Evolutionary conservation across 2,797 vertebrate genomes (phyloP), one percentile per base, ranked within the genome.

Genomic region (Anas capensis): DNA sequence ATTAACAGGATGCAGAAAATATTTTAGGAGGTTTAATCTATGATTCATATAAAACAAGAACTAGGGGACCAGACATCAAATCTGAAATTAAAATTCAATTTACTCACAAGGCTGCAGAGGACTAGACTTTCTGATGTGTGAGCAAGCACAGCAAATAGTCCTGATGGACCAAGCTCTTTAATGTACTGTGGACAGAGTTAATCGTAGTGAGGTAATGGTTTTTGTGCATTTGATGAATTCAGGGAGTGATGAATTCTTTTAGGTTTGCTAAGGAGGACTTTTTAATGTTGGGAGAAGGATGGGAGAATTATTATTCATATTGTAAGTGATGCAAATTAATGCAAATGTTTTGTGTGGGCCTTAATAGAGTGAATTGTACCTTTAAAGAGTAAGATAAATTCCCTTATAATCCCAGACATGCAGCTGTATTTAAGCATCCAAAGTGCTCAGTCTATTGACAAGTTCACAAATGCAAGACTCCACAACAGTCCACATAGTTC

Each of bases 241-340:
- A 58, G 73, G 83, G 33, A 70, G 65, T 2, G 10, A 82, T 21
- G 3, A 87, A 85, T 89, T 91, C 27, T 68, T 86, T 46, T 10
- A 57, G 56, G 29, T 78, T 93, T 89, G 44, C 56, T 82, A 44
- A 83, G 49, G 46, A 84, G 60, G 90, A 77, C 2, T n/a, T 62
- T 69, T 34, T 29, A 64, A 34, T 20, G 23, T 24, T 82, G 60
- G 64, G 44, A 89, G 64, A 92, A 96, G 53, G 31, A 64, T 29
- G 27, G 34, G 48, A 51, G 49, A 27, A 51, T 27, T 27, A 51
- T 51, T 51, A 88, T 42, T 91, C 85, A 88, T 49, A 65, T 29
- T 40, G 23, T 78, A 91, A 94, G 34, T 62, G 66, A 93, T 76
- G 92, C 48, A 94, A 96, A 95, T 95, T 34, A 77, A 93, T 86